Base-by-base conservation (phyloP, 2,888 invertebrate species). In the Dorcus parallelipipedus region DNA sequence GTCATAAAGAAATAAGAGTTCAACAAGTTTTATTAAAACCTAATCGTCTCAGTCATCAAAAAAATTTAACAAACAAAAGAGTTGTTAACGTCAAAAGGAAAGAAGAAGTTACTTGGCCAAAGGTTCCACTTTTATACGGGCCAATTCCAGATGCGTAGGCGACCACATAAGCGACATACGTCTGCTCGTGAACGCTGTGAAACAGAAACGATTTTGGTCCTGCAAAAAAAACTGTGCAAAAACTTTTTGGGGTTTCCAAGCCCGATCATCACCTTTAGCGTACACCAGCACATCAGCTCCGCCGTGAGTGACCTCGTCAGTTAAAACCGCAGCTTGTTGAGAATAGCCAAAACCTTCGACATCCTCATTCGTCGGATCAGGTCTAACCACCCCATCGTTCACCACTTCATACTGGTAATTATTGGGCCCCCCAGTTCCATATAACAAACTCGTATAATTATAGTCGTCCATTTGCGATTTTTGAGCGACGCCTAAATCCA, bases 201-300 rank as follows among this genome's bases (percentile, higher is more conserved):
- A 97, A 91, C 4, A 97, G 80, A 76, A 96, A 93, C 0, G 94
- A 85, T 84, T 88, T 87, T 0, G 97, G 95, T 62, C 96, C 95
- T 92, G 78, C 10, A 80, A 79, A 20, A 66, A 63, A 83, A 10
- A 17, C 26, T 40, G 26, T 51, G 38, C 9, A 39, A 38, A 26
- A 26, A 45, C 2, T 23, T 9, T 40, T 9, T 52, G 41, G 5
- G 3, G 43, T 10, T 26, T 10, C 10, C n/a, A 9, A 49, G 14
- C 14, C 33, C 26, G 9, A 9, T 43, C 9, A 5, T 41, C 75
- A 86, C 91, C 92, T 77, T 80, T 83, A 33, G 95, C 94, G 77
- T 92, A 94, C 53, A 95, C 84, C 1, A 86, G 81, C 0, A 95
- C 95, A 76, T 96, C 95, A 14, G 91, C 90, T 0, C 93, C 93